Evolutionary conservation across 2,888 invertebrate species (phyloP), one percentile per base, ranked within the genome.

Genomic region (Polymixis flavicincta): DNA sequence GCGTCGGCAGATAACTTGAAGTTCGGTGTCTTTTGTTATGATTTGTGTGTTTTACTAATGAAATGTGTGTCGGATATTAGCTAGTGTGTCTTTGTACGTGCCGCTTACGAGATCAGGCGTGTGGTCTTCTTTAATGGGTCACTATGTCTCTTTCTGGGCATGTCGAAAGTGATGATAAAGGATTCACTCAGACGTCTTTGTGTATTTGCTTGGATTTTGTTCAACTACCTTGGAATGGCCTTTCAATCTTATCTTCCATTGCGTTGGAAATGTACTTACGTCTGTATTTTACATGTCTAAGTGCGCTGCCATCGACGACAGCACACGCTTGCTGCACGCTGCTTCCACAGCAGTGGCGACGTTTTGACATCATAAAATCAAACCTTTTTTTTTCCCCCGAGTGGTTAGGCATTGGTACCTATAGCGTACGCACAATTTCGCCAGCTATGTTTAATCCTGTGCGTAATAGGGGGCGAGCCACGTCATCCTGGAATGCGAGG

Each of bases 41-140:
- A 78, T 80, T 69, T 74, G 37, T 84, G 72, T 87, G 73, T 67
- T 80, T 78, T 78, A 71, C 86, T 83, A 85, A 86, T 87, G 83
- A 86, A 85, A 82, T 81, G 72, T 70, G 60, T 81, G 85, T 52
- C 60, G 22, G 59, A 37, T 75, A 71, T 75, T 63, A 72, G 52
- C 52, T 67, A 54, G 61, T 67, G 14, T 61, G 13, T 11, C 57
- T 71, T 76, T 63, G 70, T 72, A 19, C 11, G n/a, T 67, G 70
- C 70, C 80, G 70, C 67, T 28, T 45, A 22, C 1, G 3, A 37
- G 57, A 54, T 73, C 52, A 68, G n/a, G 13, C n/a, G 37, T 48
- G 19, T 14, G 45, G 37, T n/a, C 42, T 37, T n/a, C 42, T 37
- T 82, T 48, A 75, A 50, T 82, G 25, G 78, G 78, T 78, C 61